These are phyloP conservation scores for Phrynosoma platyrhinos DNA, from an alignment of 2,113 vertebrate genomes.

Conservation along the genomic window DNA sequence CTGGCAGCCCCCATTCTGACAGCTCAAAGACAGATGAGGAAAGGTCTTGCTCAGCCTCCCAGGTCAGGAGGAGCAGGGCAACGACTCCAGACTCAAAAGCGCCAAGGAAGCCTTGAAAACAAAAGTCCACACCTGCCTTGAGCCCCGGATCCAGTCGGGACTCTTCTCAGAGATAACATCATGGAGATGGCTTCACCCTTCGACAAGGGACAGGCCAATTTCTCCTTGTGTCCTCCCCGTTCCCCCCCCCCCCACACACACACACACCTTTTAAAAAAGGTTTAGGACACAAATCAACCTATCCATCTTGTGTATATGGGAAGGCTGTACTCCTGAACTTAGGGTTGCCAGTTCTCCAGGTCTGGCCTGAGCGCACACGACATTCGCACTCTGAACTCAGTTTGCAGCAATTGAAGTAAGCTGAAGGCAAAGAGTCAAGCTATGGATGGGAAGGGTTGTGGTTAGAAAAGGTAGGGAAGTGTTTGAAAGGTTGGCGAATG, in stretches of 20 bases:
- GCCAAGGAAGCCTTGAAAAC: background rate
- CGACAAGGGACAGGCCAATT: rapidly evolving
- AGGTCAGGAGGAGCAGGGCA: background rate
- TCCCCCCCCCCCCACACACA: no score
- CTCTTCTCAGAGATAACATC: background rate
- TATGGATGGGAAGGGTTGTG: no score
- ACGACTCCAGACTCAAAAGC: background rate
- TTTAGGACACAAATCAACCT: background rate
- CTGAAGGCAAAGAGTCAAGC: no score
- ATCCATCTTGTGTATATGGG: background rate
- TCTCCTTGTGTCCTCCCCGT: background rate
- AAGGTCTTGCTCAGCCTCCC: background rate
- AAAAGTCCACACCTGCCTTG: background rate
- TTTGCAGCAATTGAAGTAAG: no score
- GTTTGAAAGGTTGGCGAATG: no score
- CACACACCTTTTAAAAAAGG: background rate
- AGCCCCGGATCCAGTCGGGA: background rate
- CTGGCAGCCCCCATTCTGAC: slow-evolving; percentile 10
- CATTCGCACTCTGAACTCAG: no score
- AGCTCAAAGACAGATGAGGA: slow-evolving; percentile 56
- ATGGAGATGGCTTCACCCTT: background rate
- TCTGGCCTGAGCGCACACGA: no score
- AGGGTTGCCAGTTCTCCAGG: no score
- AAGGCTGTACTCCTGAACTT: background rate
- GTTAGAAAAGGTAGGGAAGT: no score